Percentiles rank a stretch among this genome's conserved stretches.
Conservation (phyloP, 2,113 vertebrate species). For the Gobiocypris rarus region DNA sequence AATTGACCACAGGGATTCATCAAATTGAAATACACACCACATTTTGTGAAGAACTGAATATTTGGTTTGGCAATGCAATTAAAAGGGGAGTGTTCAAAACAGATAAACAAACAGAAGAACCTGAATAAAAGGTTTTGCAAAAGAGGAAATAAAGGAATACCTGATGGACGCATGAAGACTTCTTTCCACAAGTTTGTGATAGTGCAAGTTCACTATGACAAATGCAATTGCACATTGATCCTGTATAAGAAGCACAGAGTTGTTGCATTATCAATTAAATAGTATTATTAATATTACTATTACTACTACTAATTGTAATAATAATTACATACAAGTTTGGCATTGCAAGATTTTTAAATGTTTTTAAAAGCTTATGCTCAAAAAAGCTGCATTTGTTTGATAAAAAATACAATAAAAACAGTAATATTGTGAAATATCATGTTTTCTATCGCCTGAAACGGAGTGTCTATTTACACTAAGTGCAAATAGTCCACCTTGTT, state of each 20-base stretch:
- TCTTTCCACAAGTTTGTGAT: conserved; percentile 85
- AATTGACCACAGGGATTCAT: not conserved
- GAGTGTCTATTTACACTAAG: too few relatives aligned
- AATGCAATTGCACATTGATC: conserved; percentile 79
- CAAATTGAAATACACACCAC: not conserved
- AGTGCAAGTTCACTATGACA: conserved; percentile 84
- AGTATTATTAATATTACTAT: not conserved
- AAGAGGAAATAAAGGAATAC: conserved; percentile 68
- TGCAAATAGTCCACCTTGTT: too few relatives aligned
- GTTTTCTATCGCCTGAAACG: too few relatives aligned
- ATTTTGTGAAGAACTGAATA: not conserved
- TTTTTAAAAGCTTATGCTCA: not conserved
- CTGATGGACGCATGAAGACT: conserved; percentile 76
- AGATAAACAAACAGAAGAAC: too few relatives aligned
- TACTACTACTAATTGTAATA: not conserved
- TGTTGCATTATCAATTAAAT: not conserved
- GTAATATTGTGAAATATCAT: not conserved
- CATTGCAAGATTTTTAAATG: not conserved
- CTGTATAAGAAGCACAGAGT: conserved; percentile 71
- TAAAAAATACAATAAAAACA: too few relatives aligned
- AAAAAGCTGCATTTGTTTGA: not conserved
- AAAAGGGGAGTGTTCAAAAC: too few relatives aligned
- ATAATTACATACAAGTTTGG: not conserved
- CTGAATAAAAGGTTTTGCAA: not conserved
- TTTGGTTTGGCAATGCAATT: not conserved